A percentile compares a stretch with the other conserved stretches of the same genome.
phyloP scores from a whole-genome alignment of 2,888 invertebrate species.

The Caenorhabditis angaria region DNA sequence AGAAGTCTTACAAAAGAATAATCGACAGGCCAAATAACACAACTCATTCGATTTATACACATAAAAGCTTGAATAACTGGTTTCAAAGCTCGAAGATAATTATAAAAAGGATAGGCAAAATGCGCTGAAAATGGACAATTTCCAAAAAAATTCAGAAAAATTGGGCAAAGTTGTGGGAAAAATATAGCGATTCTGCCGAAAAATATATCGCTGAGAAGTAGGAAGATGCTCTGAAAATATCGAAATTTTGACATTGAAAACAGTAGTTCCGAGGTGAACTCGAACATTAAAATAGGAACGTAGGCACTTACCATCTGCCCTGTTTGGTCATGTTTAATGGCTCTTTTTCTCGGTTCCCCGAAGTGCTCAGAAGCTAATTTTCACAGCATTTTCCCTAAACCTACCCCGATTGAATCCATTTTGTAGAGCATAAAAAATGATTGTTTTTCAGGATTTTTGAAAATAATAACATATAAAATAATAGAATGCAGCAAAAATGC shows the following conservation, averaged over 20 bases:
- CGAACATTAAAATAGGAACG: no score
- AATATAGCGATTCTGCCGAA: slow-evolving; percentile 18
- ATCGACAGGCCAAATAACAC: slow-evolving; percentile 19
- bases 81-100: slow-evolving; percentile 29
- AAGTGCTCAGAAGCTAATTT: no score
- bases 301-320: no score
- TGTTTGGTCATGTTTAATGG: no score
- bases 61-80: slow-evolving; percentile 24
- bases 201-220: slow-evolving; percentile 23
- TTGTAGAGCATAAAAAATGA: slow-evolving; percentile 28
- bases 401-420: slow-evolving; percentile 26
- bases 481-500: slow-evolving; percentile 13
- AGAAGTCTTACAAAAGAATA: slow-evolving; percentile 13
- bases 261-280: no score
- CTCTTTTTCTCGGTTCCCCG: no score
- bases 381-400: no score
- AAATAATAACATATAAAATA: slow-evolving; percentile 13
- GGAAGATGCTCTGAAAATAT: slow-evolving; percentile 25
- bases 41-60: slow-evolving; percentile 20
- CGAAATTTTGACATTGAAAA: no score
- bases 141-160: slow-evolving; percentile 8
- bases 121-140: slow-evolving; percentile 1
- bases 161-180: slow-evolving; percentile 30
- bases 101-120: slow-evolving; percentile 17
- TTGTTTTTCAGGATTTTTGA: slow-evolving; percentile 17